Conservation (phyloP, 2,888 invertebrate species). For the Liodrosophila aerea region DNA sequence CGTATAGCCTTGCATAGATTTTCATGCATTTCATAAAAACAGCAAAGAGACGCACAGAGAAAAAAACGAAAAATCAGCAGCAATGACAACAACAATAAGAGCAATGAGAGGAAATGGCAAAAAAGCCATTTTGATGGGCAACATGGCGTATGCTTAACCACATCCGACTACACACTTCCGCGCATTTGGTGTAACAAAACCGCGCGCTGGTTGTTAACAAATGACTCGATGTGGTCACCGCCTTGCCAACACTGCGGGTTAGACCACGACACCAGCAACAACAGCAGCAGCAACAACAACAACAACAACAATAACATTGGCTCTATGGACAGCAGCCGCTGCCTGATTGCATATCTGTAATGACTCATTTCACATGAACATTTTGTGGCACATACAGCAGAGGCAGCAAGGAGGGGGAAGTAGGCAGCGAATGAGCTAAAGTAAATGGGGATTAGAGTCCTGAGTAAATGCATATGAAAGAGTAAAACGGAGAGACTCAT, state of each 20-base stretch:
- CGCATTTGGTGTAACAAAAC: slow-evolving; percentile 77
- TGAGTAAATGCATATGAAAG: too few relatives aligned
- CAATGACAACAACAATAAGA: slow-evolving; percentile 17
- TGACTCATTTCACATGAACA: slow-evolving; percentile 75
- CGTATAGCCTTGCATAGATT: slow-evolving; percentile 66
- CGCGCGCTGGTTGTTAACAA: slow-evolving; percentile 74
- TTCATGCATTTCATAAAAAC: slow-evolving; percentile 69
- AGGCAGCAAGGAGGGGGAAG: neutral
- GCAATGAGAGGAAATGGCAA: slow-evolving; percentile 14
- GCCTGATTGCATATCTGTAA: slow-evolving; percentile 76
- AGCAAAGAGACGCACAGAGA: slow-evolving; percentile 2
- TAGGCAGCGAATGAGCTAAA: neutral
- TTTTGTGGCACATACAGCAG: slow-evolving; percentile 30
- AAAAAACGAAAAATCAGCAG: slow-evolving; percentile 9
- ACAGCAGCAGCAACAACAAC: slow-evolving; percentile 13
- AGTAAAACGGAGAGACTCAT: too few relatives aligned
- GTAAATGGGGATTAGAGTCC: too few relatives aligned
- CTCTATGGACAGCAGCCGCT: slow-evolving; percentile 26
- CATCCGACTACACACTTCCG: slow-evolving; percentile 77
- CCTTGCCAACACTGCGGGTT: slow-evolving; percentile 54
- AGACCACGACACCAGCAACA: slow-evolving; percentile 12
- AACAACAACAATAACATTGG: slow-evolving; percentile 4
- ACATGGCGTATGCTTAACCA: slow-evolving; percentile 77
- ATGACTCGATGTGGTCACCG: slow-evolving; percentile 72
- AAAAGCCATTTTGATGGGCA: slow-evolving; percentile 66